Percentiles rank a stretch among this genome's conserved stretches.
phyloP scores from a whole-genome alignment of 2,888 invertebrate genomes.

The Drosophila peninsularis region DNA sequence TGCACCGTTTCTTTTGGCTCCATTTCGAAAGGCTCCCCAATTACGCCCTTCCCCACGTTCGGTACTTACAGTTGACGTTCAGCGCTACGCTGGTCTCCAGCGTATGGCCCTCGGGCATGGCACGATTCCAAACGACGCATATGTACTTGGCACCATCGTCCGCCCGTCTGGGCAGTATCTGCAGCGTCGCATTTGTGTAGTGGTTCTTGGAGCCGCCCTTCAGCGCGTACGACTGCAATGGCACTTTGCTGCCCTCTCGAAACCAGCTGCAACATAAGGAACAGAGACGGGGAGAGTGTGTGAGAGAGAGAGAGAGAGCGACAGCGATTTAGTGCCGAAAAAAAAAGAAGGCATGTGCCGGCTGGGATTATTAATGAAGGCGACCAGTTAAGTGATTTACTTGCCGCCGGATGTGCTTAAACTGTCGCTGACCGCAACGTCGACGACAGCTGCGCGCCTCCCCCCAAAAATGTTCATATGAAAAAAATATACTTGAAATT shows the following conservation, averaged over 20 bases:
- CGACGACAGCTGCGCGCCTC: constrained; percentile 47
- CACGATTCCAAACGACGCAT: constrained; percentile 95
- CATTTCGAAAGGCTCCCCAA: neutral
- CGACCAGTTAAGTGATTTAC: constrained; percentile 77
- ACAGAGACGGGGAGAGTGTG: neutral
- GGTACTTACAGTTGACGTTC: constrained; percentile 94
- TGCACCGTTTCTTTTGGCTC: constrained; percentile 16
- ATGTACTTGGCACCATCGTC: constrained; percentile 94
- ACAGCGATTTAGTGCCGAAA: constrained; percentile 51
- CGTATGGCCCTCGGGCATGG: constrained; percentile 92
- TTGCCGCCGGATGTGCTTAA: constrained; percentile 66
- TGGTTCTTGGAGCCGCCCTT: constrained; percentile 90
- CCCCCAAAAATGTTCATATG: constrained; percentile 31
- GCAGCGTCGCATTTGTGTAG: constrained; percentile 90
- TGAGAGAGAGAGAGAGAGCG: constrained; percentile 3
- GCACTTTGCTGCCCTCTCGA: constrained; percentile 90
- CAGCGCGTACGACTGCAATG: constrained; percentile 89
- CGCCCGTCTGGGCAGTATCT: constrained; percentile 91
- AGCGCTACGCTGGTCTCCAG: constrained; percentile 92
- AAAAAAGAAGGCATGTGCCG: constrained; percentile 50
- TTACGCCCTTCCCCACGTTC: neutral
- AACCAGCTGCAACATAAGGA: constrained; percentile 87
- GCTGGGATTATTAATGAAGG: constrained; percentile 76
- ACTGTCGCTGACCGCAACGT: constrained; percentile 57
- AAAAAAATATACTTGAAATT: constrained; percentile 10